Evolutionary conservation across 2,113 vertebrate species (phyloP), one percentile per base, ranked within the genome.

Genomic region (Takifugu bimaculatus): DNA sequence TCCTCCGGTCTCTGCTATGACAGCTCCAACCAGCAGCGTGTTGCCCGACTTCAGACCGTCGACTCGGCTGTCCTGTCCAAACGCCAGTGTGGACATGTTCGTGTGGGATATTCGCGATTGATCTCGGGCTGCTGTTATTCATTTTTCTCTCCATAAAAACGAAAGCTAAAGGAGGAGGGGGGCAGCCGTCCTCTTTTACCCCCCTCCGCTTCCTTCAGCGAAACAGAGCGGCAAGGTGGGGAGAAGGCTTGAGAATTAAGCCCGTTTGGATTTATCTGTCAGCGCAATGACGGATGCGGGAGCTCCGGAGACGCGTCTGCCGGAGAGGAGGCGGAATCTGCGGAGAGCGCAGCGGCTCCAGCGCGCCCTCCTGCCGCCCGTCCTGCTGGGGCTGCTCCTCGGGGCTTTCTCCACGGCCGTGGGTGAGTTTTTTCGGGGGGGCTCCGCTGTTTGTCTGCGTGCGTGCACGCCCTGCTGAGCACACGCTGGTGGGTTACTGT

Each of bases 1-100:
- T 78, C 75, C 79, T 76, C 82, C 80, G 62, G 64, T 82, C 79
- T 83, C 63, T 84, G 85, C 82, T 87, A 88, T 89, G 87, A 85
- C 82, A 81, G 79, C 84, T 85, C 84, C 78, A 79, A 84, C 82
- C 77, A 75, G 79, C 72, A 74, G 83, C 81, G 84, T 55, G 80
- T 78, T 80, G 84, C 65, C 83, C 77, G 69, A 72, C 71, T 75
- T 77, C 65, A 83, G 79, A 79, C 74, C 73, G 65, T 64, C 81
- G 65, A 67, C 67, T 72, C 68, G 85, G 79, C 80, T 67, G 51
- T 74, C 81, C 74, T 65, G 84, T 82, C 81, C 81, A 66, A 42
- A 74, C 71, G 32, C 72, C 57, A 63, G 50, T 79, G 80, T 85
- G 84, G 87, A 86, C 85, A 75, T 72, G 80, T 77, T 70, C 59